phyloP scores from a whole-genome alignment of 2,888 invertebrate genomes.

The Papilio elwesi region DNA sequence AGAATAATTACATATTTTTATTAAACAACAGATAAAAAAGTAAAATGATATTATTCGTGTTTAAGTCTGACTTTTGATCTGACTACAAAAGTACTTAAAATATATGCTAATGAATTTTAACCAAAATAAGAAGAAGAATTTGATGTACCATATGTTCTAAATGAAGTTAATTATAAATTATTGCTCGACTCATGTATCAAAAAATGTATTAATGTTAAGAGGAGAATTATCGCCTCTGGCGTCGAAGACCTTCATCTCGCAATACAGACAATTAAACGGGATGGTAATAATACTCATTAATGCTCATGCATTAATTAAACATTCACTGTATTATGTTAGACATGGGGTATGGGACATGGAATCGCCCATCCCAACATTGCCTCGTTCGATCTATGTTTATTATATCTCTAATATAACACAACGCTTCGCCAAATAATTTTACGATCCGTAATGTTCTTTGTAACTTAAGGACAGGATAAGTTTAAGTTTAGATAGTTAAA shows the following conservation, averaged over 20 bases:
- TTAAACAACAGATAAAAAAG: not conserved
- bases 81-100: no score
- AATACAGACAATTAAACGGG: not conserved
- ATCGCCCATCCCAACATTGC: slow-evolving; percentile 4
- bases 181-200: not conserved
- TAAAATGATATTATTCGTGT: not conserved
- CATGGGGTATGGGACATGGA: not conserved
- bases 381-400: not conserved
- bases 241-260: not conserved
- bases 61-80: not conserved
- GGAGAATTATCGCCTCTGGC: not conserved
- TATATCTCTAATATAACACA: not conserved
- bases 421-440: slow-evolving; percentile 1
- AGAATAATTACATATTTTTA: slow-evolving; percentile 9
- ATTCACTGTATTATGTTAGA: not conserved
- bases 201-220: not conserved
- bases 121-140: no score
- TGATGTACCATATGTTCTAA: not conserved
- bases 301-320: not conserved
- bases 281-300: not conserved
- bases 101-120: no score
- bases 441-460: not conserved
- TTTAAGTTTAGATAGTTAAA: no score
- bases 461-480: not conserved
- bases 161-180: not conserved